Percentiles rank a stretch among this genome's conserved stretches.
Conservation (phyloP, 2,797 vertebrate genomes). For the Garrulus glandarius region DNA sequence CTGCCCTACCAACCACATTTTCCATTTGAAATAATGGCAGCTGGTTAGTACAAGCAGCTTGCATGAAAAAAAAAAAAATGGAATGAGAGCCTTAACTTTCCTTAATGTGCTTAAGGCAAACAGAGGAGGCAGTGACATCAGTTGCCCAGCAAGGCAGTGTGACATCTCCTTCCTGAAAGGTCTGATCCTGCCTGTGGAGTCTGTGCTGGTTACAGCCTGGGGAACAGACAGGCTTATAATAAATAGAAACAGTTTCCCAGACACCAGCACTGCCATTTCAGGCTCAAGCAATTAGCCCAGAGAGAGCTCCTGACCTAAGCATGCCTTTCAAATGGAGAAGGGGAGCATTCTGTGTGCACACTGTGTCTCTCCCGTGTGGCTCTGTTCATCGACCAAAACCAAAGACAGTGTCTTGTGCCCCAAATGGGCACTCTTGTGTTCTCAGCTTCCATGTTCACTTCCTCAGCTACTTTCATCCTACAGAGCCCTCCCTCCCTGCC, state of each 20-base stretch:
- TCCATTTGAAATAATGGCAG: not conserved
- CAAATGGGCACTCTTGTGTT: not conserved
- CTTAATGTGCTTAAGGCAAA: not conserved
- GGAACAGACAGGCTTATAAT: not conserved
- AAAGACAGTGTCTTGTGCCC: not conserved
- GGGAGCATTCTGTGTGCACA: not conserved
- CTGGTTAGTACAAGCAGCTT: not conserved
- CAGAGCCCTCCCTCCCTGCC: not conserved
- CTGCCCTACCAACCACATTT: not conserved
- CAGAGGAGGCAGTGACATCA: rapidly evolving
- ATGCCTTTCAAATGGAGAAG: not conserved
- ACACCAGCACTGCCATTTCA: not conserved
- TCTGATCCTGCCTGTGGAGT: not conserved
- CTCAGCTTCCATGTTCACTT: not conserved
- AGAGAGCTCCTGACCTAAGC: not conserved
- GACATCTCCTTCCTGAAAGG: not conserved
- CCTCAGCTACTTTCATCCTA: not conserved
- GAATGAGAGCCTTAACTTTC: not conserved
- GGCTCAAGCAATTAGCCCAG: not conserved
- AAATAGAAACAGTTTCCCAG: not conserved
- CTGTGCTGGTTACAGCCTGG: not conserved
- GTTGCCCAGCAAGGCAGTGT: not conserved
- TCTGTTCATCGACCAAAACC: not conserved
- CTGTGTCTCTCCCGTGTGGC: rapidly evolving
- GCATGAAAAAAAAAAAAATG: not conserved